Evolutionary conservation across 2,797 vertebrate genomes (phyloP), one percentile per base, ranked within the genome.

Genomic region (Synanceia verrucosa): DNA sequence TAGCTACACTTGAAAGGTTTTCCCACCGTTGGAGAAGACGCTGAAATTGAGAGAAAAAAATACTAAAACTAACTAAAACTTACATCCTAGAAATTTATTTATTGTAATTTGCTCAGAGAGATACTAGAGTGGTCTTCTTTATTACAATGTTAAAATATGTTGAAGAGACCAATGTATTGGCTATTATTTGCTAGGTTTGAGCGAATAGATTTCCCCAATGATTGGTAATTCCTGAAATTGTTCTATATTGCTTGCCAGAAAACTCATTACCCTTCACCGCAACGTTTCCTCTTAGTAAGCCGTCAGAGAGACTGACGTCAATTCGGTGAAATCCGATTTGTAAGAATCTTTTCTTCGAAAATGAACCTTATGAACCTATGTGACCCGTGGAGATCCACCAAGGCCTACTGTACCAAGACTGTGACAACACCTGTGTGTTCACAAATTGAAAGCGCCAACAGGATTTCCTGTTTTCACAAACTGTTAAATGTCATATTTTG

Each of bases 1-100:
- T 95, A 97, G 94, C 94, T 97, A 93, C 97, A 99, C 90, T 99
- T 99, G 89, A 96, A 98, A 81, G 96, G 97, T 80, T 99, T 99
- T 76, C 97, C 96, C 24, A 97, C 96, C 0, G 96, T 96, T 50
- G 95, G 96, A 78, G 96, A 98, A 78, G 96, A 94, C 83, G 96
- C 97, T 98, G 91, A 39, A 91, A 89, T 73, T 84, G n/a, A 81
- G 56, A 83, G 31, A 74, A 62, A 63, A 66, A 63, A 62, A 66
- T 64, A 60, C n/a, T n/a, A n/a, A n/a, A n/a, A n/a, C n/a, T n/a
- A n/a, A n/a, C n/a, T n/a, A n/a, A n/a, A n/a, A n/a, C n/a, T n/a
- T n/a, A n/a, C n/a, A n/a, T n/a, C n/a, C n/a, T n/a, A n/a, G n/a
- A n/a, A n/a, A n/a, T n/a, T n/a, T n/a, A n/a, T n/a, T n/a, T n/a